These are phyloP conservation scores for Nothocercus nigrocapillus DNA, from an alignment of 2,113 vertebrate species.

Conservation along the genomic window DNA sequence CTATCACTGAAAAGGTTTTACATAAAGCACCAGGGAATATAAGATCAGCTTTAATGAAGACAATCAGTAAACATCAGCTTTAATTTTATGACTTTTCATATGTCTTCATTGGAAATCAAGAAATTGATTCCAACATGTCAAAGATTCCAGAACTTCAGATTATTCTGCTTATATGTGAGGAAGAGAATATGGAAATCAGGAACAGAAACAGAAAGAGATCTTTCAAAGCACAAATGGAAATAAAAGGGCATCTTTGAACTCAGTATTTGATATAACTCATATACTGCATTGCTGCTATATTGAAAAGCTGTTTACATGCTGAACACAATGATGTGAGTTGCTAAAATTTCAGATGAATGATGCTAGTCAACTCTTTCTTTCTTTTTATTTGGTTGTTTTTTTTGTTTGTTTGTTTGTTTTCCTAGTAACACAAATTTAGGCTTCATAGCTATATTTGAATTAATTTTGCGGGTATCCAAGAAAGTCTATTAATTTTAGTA, in stretches of 20 bases:
- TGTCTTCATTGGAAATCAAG: neutral
- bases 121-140: neutral
- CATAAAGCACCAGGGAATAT: neutral
- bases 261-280: neutral
- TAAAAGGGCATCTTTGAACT: neutral
- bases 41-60: neutral
- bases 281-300: neutral
- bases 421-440: neutral
- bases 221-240: neutral
- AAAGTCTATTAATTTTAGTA: neutral
- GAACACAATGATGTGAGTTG: neutral
- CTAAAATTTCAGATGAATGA: neutral
- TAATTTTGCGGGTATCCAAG: neutral
- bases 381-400: no score
- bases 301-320: neutral
- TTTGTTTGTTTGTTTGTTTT: neutral
- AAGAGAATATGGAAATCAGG: neutral
- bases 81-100: neutral
- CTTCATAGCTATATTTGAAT: neutral
- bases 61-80: neutral
- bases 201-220: neutral
- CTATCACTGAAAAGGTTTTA: neutral
- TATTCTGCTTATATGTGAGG: neutral
- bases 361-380: neutral
- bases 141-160: neutral